Percentiles rank a stretch among this genome's conserved stretches.
phyloP scores from a whole-genome alignment of 2,888 invertebrate genomes.

The Spisula subtruncata region DNA sequence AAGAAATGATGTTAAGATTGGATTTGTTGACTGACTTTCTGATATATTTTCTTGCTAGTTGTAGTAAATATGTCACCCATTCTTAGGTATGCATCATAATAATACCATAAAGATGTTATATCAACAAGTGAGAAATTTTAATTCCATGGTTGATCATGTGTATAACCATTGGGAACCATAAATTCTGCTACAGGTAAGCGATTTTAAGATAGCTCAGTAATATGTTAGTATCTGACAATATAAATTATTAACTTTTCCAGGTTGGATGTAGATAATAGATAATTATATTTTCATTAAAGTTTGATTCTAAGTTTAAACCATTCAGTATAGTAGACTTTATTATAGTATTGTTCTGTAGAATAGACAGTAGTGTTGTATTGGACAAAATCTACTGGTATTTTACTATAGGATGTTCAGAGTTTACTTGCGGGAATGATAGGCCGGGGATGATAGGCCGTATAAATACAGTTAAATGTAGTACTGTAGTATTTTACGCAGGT shows the following conservation, averaged over 20 bases:
- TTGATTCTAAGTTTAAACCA: not conserved
- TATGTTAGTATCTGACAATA: not conserved
- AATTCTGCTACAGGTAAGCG: not conserved
- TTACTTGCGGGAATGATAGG: not conserved
- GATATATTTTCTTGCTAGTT: not conserved
- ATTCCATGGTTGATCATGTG: not conserved
- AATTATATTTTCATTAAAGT: slow-evolving; percentile 9
- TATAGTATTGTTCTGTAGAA: not conserved
- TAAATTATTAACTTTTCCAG: not conserved
- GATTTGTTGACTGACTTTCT: too few relatives aligned
- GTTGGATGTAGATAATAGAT: not conserved
- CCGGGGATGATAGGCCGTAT: not conserved
- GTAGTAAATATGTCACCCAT: not conserved
- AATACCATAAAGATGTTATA: not conserved
- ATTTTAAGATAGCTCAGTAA: not conserved
- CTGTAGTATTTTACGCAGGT: slow-evolving; percentile 21
- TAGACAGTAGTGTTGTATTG: not conserved
- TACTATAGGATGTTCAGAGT: too few relatives aligned
- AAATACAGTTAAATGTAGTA: not conserved
- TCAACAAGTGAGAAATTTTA: not conserved
- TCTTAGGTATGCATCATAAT: not conserved
- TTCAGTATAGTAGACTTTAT: not conserved
- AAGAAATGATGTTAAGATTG: too few relatives aligned
- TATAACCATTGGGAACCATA: not conserved
- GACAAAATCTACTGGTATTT: too few relatives aligned